phyloP scores from a whole-genome alignment of 2,797 vertebrate genomes.

The Borostomias antarcticus region DNA sequence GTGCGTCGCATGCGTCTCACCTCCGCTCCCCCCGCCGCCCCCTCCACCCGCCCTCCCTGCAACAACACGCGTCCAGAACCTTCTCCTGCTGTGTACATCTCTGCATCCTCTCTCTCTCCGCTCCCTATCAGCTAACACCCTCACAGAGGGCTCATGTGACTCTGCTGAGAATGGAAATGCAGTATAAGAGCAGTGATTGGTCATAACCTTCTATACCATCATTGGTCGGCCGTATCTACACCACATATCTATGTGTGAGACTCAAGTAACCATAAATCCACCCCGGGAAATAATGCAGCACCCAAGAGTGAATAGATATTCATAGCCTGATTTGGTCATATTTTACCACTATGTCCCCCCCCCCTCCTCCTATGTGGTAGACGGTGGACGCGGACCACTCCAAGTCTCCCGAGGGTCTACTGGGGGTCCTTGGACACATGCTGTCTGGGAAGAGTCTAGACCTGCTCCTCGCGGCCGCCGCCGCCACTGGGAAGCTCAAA shows the following conservation, averaged over 20 bases:
- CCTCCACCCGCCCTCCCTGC: too few relatives aligned
- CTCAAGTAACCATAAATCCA: too few relatives aligned
- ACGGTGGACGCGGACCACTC: constrained; percentile 98
- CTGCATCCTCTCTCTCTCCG: background rate
- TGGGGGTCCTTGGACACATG: constrained; percentile 98
- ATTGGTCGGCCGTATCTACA: too few relatives aligned
- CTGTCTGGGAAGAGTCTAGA: constrained; percentile 96
- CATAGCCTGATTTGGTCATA: background rate
- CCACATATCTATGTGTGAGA: too few relatives aligned
- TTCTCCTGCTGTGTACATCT: background rate
- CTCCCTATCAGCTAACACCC: background rate
- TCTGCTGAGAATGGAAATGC: background rate
- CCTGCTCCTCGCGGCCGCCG: constrained; percentile 90
- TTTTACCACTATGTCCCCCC: too few relatives aligned
- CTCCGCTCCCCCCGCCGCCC: too few relatives aligned
- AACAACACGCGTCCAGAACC: too few relatives aligned
- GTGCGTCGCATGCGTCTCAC: too few relatives aligned
- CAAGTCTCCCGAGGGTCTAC: constrained; percentile 93
- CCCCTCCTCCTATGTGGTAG: too few relatives aligned
- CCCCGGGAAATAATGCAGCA: too few relatives aligned
- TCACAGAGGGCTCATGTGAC: background rate
- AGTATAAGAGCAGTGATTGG: background rate
- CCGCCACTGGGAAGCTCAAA: constrained; percentile 95
- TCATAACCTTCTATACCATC: too few relatives aligned
- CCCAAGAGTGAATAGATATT: too few relatives aligned